Percentiles rank a stretch among this genome's conserved stretches.
Conservation (phyloP, 2,888 invertebrate genomes). For the Lasiommata megera region DNA sequence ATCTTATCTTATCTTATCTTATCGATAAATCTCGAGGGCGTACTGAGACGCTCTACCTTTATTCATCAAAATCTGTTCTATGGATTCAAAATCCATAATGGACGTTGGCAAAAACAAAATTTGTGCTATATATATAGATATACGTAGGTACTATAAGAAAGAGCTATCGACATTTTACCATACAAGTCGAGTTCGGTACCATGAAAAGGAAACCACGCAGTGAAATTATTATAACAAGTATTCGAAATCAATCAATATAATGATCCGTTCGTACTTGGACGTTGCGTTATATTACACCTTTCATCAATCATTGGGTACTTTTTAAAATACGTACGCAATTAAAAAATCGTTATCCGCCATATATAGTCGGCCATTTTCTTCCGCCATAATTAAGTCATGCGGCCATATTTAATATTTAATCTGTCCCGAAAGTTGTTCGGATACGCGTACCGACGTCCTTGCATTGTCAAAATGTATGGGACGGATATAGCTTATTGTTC, state of each 20-base stretch:
- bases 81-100: too few relatives aligned
- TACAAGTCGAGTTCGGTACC: too few relatives aligned
- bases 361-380: slow-evolving; percentile 28
- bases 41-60: too few relatives aligned
- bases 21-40: too few relatives aligned
- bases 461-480: slow-evolving; percentile 24
- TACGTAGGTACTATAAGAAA: too few relatives aligned
- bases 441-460: slow-evolving; percentile 25
- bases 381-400: slow-evolving; percentile 31
- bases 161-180: too few relatives aligned
- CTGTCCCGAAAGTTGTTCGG: slow-evolving; percentile 15
- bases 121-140: too few relatives aligned
- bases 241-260: slow-evolving; percentile 2
- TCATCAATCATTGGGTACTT: slow-evolving; percentile 20
- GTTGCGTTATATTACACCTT: slow-evolving; percentile 1
- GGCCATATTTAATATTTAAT: slow-evolving; percentile 17
- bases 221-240: not conserved
- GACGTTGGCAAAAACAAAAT: too few relatives aligned
- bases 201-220: too few relatives aligned
- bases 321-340: slow-evolving; percentile 6
- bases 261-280: not conserved
- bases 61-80: too few relatives aligned
- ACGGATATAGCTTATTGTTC: slow-evolving; percentile 6
- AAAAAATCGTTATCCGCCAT: slow-evolving; percentile 19
- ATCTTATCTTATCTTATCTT: too few relatives aligned